Base-by-base conservation (phyloP, 2,797 vertebrate species). In the Ptychadena robeensis region DNA sequence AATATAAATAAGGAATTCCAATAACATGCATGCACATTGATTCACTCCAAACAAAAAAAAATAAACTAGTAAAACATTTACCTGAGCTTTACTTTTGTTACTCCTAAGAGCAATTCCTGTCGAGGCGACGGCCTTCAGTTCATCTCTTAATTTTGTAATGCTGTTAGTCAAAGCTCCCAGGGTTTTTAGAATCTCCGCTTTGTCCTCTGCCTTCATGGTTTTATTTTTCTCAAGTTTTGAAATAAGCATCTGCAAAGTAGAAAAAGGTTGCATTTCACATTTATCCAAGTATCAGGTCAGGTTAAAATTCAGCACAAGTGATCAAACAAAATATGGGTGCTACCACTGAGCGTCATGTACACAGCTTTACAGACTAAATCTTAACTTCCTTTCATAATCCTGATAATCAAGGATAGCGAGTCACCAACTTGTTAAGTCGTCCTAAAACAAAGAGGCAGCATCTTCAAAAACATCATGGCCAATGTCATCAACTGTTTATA, bases 181-280 rank as follows among this genome's bases (percentile, higher is more conserved):
- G 0, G 96, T 97, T 90, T 96, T 96, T 96, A 97, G 97, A 82
- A 99, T 96, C 92, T 96, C 96, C 59, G 96, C 93, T 92, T 98
- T 98, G 85, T 99, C 97, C 88, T 99, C 97, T 9, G 93, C 91
- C 87, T 97, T 99, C 93, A 97, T 96, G 9, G 90, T 65, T 93
- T 98, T 98, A 88, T 98, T 99, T 90, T 98, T 99, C 89, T 99
- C 98, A 81, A 99, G 88, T 91, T 96, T 99, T 88, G 95, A 96
- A 89, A 99, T 98, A 86, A 99, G 92, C 89, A 99, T 96, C 97
- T 99, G 87, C 35, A 89, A 88, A 1, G 44, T n/a, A 83, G 0
- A 77, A n/a, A 76, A 18, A 44, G 3, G 38, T 40, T n/a, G n/a
- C n/a, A n/a, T n/a, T n/a, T n/a, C n/a, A n/a, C n/a, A n/a, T n/a